Conservation (phyloP, 2,797 vertebrate genomes). For the Megalops cyprinoides region DNA sequence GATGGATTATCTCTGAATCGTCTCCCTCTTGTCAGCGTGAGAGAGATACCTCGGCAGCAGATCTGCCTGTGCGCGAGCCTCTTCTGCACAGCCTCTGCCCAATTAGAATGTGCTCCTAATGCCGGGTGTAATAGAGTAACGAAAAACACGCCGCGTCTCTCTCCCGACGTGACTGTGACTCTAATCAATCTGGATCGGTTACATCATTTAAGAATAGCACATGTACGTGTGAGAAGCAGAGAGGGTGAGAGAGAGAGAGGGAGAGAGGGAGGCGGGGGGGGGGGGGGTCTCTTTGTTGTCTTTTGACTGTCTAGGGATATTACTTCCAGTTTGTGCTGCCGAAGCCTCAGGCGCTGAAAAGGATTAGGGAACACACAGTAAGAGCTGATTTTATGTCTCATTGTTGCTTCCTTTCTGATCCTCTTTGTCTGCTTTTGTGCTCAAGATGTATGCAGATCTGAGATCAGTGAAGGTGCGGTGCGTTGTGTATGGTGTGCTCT, state of each 20-base stretch:
- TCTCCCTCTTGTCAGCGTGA: background rate
- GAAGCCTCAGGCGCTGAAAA: constrained; percentile 40
- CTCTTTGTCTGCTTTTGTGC: constrained; percentile 45
- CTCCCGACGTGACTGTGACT: constrained; percentile 24
- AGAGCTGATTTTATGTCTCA: constrained; percentile 42
- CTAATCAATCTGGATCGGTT: constrained; percentile 30
- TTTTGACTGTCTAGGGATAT: constrained; percentile 51
- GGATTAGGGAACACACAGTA: constrained; percentile 48
- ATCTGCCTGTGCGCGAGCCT: constrained; percentile 27
- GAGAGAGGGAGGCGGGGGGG: constrained; percentile 17
- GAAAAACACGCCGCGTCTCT: background rate
- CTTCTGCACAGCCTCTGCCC: constrained; percentile 18
- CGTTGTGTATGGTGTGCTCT: constrained; percentile 3
- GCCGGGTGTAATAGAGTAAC: background rate
- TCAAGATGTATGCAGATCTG: constrained; percentile 25
- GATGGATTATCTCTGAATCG: constrained; percentile 39
- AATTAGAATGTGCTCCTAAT: constrained; percentile 18
- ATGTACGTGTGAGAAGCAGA: constrained; percentile 19
- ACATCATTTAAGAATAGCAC: background rate
- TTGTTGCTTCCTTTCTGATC: constrained; percentile 37
- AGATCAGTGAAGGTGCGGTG: constrained; percentile 27
- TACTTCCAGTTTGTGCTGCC: constrained; percentile 50
- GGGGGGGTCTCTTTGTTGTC: constrained; percentile 46
- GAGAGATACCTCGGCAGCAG: background rate
- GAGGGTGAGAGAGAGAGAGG: constrained; percentile 27